Conservation (phyloP, 2,113 vertebrate species). For the Stomatorhinus ivindoensis region DNA sequence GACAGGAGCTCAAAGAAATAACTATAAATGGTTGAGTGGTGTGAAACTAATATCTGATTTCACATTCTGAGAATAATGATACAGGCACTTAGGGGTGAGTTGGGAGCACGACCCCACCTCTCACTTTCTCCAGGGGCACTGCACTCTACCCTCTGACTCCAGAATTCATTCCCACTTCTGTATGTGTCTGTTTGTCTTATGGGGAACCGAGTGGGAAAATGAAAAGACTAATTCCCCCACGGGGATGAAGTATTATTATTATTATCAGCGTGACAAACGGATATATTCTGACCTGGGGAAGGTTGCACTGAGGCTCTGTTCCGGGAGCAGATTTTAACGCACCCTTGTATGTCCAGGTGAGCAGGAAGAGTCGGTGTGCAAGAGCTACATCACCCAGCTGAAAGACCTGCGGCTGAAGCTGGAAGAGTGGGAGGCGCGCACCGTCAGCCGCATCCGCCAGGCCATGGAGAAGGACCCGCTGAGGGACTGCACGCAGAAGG, state of each 20-base stretch:
- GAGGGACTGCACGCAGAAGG: slow-evolving; percentile 72
- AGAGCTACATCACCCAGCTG: slow-evolving; percentile 77
- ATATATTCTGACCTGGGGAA: background rate
- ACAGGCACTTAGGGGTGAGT: background rate
- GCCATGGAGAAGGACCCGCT: slow-evolving; percentile 73
- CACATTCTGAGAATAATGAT: background rate
- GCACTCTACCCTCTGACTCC: background rate
- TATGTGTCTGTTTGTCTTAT: background rate
- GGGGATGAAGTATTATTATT: background rate
- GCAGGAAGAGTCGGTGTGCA: slow-evolving; percentile 77
- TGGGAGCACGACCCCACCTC: background rate
- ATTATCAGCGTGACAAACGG: background rate
- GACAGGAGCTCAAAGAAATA: background rate
- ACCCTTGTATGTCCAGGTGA: slow-evolving; percentile 59
- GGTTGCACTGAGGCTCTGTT: background rate
- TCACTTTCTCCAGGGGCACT: background rate
- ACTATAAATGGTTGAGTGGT: background rate
- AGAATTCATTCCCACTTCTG: background rate
- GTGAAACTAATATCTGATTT: background rate
- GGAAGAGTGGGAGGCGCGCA: slow-evolving; percentile 74
- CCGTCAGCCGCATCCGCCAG: slow-evolving; percentile 70
- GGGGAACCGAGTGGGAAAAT: background rate
- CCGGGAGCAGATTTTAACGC: background rate
- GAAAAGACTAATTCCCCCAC: background rate
- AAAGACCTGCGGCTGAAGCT: slow-evolving; percentile 81